These are phyloP conservation scores for Andrena trimmerana DNA, from an alignment of 2,888 invertebrate species.

Conservation along the genomic window DNA sequence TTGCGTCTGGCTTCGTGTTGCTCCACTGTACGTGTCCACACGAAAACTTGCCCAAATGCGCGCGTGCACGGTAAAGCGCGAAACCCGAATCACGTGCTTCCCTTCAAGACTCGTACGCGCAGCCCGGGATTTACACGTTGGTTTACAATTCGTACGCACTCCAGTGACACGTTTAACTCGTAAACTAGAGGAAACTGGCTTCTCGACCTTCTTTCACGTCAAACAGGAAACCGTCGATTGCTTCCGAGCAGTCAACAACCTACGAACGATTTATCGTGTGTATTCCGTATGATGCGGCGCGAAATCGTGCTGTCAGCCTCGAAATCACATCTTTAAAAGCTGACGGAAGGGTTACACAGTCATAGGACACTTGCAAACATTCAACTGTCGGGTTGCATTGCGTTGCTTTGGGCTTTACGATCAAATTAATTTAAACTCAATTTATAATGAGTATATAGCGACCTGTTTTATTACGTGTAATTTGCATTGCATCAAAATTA, in stretches of 20 bases:
- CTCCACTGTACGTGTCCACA: neutral
- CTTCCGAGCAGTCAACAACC: constrained; percentile 1
- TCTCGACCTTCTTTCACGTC: constrained; percentile 20
- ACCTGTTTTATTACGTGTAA: too few species aligned
- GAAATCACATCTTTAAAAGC: neutral
- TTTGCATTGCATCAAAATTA: too few species aligned
- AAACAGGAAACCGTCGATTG: constrained; percentile 58
- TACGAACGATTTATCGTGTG: neutral
- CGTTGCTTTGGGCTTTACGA: too few species aligned
- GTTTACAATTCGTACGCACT: constrained; percentile 32
- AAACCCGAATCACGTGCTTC: constrained; percentile 71
- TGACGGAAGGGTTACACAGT: too few species aligned
- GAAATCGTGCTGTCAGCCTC: neutral
- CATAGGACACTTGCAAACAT: too few species aligned
- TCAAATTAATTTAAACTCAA: too few species aligned
- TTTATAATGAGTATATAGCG: too few species aligned
- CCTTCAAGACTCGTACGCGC: constrained; percentile 42
- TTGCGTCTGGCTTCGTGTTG: constrained; percentile 31
- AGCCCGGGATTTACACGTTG: constrained; percentile 64
- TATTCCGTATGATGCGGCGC: too few species aligned
- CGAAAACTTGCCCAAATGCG: constrained; percentile 7
- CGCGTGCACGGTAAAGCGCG: constrained; percentile 36
- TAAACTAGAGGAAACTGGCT: constrained; percentile 44
- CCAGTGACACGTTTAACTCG: constrained; percentile 53
- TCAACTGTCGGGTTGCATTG: too few species aligned